Base-by-base conservation (phyloP, 2,797 vertebrate species). In the Ambastaia sidthimunki region DNA sequence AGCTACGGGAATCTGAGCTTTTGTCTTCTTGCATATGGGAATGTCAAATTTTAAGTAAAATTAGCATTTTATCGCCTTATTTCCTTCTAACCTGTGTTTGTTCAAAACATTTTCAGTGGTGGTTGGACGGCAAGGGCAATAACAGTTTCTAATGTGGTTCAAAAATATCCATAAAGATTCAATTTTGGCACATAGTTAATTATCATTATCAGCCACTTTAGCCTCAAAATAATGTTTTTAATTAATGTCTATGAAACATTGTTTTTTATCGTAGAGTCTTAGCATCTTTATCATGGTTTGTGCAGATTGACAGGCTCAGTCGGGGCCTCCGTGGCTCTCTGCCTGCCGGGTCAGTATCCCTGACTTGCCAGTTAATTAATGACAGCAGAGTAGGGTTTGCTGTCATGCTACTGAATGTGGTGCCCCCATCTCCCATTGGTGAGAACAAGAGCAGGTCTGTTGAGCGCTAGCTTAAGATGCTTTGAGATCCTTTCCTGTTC, bases 391-490 rank as follows among this genome's bases (percentile, higher is more conserved):
- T 87, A 88, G 87, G 87, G 89, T 91, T 87, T 87, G 86, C 87
- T 80, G 78, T 78, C 48, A 80, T 7, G 80, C 73, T 65, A 85
- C 84, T 89, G 85, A 89, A 87, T 87, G 83, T 79, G 82, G 57
- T 60, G 31, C 82, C 86, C 80, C 83, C 79, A 84, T 83, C 76
- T 50, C 76, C 59, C 78, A 85, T 86, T 74, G 86, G 9, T 59
- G 76, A 86, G 89, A 90, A 92, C 86, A 91, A 92, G 89, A 85
- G 84, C 78, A 86, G 82, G 81, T 79, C 89, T 77, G 82, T 88
- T 82, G 89, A 89, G 88, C 65, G 86, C 86, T 86, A 90, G 90
- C 89, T 92, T 86, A 87, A 92, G 88, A 90, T 89, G 87, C 88
- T 88, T 89, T 89, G 67, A 86, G 87, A 89, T 90, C 85, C 84